Evolutionary conservation across 2,797 vertebrate species (phyloP), one percentile per base, ranked within the genome.

Genomic region (Valencia hispanica): DNA sequence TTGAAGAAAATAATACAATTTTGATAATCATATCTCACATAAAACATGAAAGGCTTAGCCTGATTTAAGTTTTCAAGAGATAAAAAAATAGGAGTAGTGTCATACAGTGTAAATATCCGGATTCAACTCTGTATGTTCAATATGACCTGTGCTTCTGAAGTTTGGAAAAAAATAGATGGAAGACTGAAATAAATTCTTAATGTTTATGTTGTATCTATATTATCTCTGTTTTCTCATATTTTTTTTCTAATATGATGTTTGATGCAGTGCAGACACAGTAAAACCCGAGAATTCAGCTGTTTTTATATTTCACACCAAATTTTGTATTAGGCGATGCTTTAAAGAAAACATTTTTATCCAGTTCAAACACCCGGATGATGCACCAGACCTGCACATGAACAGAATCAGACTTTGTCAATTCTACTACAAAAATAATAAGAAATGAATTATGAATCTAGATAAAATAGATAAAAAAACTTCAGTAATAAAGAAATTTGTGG

Each of bases 401-500:
- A 68, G 55, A 57, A 10, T 32, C 32, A 0, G 18, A 22, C 18
- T 10, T 39, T 10, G 10, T 65, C 4, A 0, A 2, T 65, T 3
- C 18, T 12, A 10, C 25, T 36, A 8, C 39, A 17, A 20, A 70
- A 50, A 39, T 39, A 25, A 22, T 22, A 5, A 57, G 27, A 14
- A 5, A 57, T 27, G 27, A n/a, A 41, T n/a, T n/a, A 36, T 3
- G 36, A 57, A 55, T 72, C 51, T 39, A 53, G 15, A 18, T 41
- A 11, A 41, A 55, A 43, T 55, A 51, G 7, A 76, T 43, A 18
- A 17, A 32, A 34, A 78, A 72, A 84, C 68, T 53, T 72, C 69
- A 11, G 70, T 70, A 69, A 79, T 76, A 75, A 77, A 80, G 80
- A 82, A 87, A 84, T 90, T 79, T 4, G 53, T 45, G 57, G 72